These are phyloP conservation scores for Xestoiulus laeticollis DNA, from an alignment of 2,888 invertebrate genomes.

Conservation along the genomic window DNA sequence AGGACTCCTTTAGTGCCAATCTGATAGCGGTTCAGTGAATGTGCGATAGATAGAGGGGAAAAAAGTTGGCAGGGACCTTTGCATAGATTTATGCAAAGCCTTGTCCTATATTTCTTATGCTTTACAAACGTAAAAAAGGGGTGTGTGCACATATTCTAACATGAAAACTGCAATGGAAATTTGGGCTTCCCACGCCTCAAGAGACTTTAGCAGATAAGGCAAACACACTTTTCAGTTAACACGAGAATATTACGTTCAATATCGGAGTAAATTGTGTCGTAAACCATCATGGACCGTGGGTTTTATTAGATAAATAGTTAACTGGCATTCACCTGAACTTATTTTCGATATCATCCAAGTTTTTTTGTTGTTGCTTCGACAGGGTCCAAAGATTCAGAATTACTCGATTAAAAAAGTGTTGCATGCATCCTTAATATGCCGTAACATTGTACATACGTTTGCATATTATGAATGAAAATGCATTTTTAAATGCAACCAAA, in stretches of 20 bases:
- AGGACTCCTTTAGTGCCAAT: neutral
- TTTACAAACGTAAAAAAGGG: neutral
- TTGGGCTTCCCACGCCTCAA: neutral
- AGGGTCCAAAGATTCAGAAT: neutral
- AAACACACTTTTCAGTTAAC: neutral
- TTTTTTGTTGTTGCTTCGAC: no score
- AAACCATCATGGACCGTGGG: neutral
- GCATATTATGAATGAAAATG: neutral
- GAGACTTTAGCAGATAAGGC: neutral
- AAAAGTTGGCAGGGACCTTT: constrained; percentile 6
- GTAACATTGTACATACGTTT: neutral
- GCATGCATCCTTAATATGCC: neutral
- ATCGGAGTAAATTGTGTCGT: neutral
- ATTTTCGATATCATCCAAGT: neutral
- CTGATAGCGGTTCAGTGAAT: neutral
- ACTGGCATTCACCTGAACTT: neutral
- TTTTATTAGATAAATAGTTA: neutral
- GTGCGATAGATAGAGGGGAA: neutral
- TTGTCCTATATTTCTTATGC: neutral
- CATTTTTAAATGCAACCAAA: neutral
- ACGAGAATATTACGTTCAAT: neutral
- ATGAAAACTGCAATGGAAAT: neutral
- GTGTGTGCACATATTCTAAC: neutral
- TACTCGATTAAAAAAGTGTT: neutral
- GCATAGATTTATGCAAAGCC: neutral